Conservation (phyloP, 1,140 invertebrate species). For the Spodoptera frugiperda region DNA sequence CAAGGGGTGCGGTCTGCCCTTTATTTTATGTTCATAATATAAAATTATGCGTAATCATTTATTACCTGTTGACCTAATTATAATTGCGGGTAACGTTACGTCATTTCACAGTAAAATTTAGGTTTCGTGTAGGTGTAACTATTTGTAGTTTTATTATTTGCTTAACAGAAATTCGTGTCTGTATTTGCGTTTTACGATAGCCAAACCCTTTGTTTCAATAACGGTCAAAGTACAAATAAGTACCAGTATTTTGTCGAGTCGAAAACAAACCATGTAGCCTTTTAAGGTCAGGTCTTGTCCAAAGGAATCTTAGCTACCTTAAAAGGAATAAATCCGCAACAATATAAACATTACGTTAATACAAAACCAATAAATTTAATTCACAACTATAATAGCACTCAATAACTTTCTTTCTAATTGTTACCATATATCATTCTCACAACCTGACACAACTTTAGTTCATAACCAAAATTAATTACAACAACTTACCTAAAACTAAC, state of each 20-base stretch:
- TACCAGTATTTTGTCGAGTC: too few species aligned
- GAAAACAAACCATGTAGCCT: too few species aligned
- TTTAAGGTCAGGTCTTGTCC: too few species aligned
- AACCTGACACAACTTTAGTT: too few species aligned
- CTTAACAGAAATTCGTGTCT: neutral
- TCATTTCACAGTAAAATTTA: neutral
- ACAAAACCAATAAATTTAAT: too few species aligned
- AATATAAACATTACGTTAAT: too few species aligned
- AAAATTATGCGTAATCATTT: constrained; percentile 34
- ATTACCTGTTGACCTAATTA: constrained; percentile 55
- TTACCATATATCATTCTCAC: too few species aligned
- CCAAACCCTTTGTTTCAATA: neutral
- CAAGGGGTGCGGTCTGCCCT: constrained; percentile 12
- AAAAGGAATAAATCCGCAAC: neutral
- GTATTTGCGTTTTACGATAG: neutral
- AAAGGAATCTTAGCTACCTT: neutral
- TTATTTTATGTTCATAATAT: neutral
- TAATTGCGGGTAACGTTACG: constrained; percentile 14
- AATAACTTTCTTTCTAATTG: too few species aligned
- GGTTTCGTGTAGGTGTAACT: neutral
- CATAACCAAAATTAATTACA: too few species aligned
- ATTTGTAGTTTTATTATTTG: neutral
- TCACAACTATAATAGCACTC: too few species aligned
- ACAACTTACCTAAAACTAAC: too few species aligned
- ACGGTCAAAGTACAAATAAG: neutral